A percentile compares a stretch with the other conserved stretches of the same genome.
These are phyloP conservation scores for Arnoldichthys spilopterus DNA, from an alignment of 2,797 vertebrate genomes.

Conservation along the genomic window DNA sequence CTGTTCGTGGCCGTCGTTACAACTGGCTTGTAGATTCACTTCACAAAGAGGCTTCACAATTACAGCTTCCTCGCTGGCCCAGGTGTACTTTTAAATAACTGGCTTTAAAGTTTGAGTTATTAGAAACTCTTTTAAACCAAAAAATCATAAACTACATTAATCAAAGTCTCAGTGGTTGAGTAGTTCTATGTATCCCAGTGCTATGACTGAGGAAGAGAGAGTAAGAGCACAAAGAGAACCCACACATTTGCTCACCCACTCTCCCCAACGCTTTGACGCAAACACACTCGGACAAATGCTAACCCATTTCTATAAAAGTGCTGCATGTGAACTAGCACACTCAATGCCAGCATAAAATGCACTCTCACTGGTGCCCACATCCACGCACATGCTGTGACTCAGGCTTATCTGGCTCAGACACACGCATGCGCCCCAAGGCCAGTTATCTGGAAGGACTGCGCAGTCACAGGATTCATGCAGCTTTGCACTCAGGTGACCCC, in stretches of 20 bases:
- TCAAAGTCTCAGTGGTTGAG: not conserved
- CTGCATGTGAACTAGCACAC: not conserved
- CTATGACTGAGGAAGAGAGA: not conserved
- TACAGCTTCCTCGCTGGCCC: not conserved
- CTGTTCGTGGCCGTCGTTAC: not conserved
- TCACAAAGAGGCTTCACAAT: not conserved
- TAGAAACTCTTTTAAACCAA: not conserved
- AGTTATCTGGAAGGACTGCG: not conserved
- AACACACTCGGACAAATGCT: slow-evolving; percentile 12
- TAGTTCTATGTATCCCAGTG: not conserved
- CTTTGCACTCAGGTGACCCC: not conserved
- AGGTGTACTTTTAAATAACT: not conserved
- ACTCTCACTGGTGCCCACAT: slow-evolving; percentile 1
- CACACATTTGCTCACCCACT: slow-evolving; percentile 9
- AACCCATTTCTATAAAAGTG: not conserved
- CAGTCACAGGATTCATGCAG: not conserved
- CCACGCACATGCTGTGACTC: slow-evolving; percentile 18
- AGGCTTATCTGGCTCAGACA: slow-evolving; percentile 1
- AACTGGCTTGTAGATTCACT: not conserved
- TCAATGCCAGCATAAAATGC: slow-evolving; percentile 3
- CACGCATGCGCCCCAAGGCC: not conserved
- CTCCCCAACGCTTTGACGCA: slow-evolving; percentile 23
- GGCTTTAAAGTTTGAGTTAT: not conserved
- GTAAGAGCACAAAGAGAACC: not conserved
- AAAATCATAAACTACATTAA: not conserved